Evolutionary conservation across 2,888 invertebrate species (phyloP), one percentile per base, ranked within the genome.

Genomic region (Ectropis crepuscularia): DNA sequence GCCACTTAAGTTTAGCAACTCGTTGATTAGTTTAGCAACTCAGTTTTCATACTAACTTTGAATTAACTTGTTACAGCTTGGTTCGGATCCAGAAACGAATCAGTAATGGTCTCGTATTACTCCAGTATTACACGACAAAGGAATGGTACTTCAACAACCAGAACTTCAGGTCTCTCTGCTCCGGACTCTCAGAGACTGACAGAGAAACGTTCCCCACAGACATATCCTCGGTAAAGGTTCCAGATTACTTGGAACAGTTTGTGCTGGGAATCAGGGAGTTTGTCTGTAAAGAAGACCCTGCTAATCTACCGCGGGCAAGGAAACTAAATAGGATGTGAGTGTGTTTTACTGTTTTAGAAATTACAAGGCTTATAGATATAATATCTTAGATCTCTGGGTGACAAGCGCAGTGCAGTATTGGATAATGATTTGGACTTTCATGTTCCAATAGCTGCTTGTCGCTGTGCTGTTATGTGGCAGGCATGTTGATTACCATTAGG

Each of bases 121-220:
- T 98, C 6, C 95, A 96, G 70, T 97, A 96, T 82, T 98, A 97
- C 86, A 97, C 97, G 0, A 95, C 95, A 4, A 95, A 96, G 60
- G 94, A 96, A 63, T 98, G 98, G 98, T 85, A 94, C 38, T 97
- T 98, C 81, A 92, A 87, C 45, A 96, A 95, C 69, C 93, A 94
- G 5, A 94, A 95, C 67, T 94, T 95, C 71, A 82, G 87, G 55
- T 83, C 92, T 4, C 83, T 96, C 11, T 91, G 90, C 47, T 81
- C 92, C 0, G 85, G 90, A 10, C 77, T 96, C 59, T 90, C 79
- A 7, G 81, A 85, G 0, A 85, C 86, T 37, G 96, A 96, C 70
- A 87, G 95, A 68, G 87, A 94, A 55, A 82, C 90, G 0, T 97
- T 97, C 77, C 94, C 90, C 72, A 94, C 93, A 0, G 92, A 93